phyloP scores from a whole-genome alignment of 1,140 invertebrate species.

The Periplaneta americana region DNA sequence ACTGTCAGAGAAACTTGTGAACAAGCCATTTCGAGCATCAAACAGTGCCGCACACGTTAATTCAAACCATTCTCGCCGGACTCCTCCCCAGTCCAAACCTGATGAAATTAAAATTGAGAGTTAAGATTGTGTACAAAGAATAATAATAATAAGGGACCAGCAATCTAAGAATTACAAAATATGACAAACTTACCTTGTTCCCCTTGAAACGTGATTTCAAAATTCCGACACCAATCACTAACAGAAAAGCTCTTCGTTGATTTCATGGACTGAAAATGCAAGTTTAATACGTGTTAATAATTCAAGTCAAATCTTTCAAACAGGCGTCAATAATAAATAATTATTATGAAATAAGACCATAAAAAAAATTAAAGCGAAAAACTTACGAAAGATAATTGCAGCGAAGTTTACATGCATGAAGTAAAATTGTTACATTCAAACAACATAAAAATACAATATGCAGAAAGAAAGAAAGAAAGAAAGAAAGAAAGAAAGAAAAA shows the following conservation, averaged over 20 bases:
- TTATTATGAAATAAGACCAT: no score
- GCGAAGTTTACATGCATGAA: neutral
- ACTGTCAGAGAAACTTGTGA: constrained; percentile 79
- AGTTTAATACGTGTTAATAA: no score
- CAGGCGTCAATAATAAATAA: no score
- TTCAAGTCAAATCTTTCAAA: no score
- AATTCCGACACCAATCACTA: constrained; percentile 87
- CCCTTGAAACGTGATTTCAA: constrained; percentile 86
- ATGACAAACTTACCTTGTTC: constrained; percentile 69
- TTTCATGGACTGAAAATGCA: constrained; percentile 60
- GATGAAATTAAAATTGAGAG: constrained; percentile 19
- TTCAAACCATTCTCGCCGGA: constrained; percentile 91
- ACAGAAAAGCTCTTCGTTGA: constrained; percentile 75
- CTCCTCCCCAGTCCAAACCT: constrained; percentile 91
- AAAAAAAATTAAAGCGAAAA: no score
- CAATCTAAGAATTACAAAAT: neutral
- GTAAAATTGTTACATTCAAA: neutral
- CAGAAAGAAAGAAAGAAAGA: neutral
- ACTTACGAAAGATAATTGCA: no score
- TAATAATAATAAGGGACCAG: neutral
- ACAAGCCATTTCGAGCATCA: constrained; percentile 75
- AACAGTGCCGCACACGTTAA: constrained; percentile 81
- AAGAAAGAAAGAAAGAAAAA: neutral
- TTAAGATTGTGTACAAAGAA: no score
- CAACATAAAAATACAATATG: neutral